Evolutionary conservation across 2,113 vertebrate genomes (phyloP).

Genomic region (Eolophus roseicapilla): DNA sequence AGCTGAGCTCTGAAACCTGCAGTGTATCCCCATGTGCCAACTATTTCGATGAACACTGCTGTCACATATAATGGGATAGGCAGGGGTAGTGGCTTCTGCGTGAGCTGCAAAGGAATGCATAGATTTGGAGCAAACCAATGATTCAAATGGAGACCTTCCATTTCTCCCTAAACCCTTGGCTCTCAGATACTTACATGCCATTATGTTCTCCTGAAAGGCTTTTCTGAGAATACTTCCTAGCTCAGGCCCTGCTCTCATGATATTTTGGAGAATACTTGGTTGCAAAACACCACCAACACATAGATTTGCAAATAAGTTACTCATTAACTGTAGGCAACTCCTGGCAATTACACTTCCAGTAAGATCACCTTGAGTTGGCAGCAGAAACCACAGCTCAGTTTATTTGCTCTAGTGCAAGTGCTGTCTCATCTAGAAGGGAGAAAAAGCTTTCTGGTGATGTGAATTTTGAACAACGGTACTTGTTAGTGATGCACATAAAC

Average conservation of each 20-base stretch:
- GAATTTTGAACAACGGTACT: neutral
- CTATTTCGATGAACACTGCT: neutral
- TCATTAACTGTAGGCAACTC: neutral
- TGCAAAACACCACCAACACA: neutral
- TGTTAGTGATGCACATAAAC: neutral
- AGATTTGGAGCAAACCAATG: neutral
- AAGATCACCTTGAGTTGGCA: neutral
- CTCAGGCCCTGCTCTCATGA: neutral
- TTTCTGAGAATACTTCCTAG: neutral
- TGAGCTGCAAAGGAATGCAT: neutral
- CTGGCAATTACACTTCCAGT: neutral
- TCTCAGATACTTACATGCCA: neutral
- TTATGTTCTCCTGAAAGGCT: neutral
- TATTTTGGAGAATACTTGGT: neutral
- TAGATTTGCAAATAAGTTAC: neutral
- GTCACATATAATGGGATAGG: neutral
- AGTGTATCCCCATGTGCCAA: rapidly evolving
- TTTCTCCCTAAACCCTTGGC: neutral
- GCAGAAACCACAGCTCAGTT: neutral
- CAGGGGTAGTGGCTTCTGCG: neutral
- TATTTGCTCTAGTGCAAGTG: neutral
- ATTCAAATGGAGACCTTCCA: neutral
- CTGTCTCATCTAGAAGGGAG: neutral
- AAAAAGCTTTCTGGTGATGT: neutral
- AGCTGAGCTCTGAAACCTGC: neutral